Evolutionary conservation across 2,888 invertebrate genomes (phyloP), one percentile per base, ranked within the genome.

Genomic region (Pandemis corylana): DNA sequence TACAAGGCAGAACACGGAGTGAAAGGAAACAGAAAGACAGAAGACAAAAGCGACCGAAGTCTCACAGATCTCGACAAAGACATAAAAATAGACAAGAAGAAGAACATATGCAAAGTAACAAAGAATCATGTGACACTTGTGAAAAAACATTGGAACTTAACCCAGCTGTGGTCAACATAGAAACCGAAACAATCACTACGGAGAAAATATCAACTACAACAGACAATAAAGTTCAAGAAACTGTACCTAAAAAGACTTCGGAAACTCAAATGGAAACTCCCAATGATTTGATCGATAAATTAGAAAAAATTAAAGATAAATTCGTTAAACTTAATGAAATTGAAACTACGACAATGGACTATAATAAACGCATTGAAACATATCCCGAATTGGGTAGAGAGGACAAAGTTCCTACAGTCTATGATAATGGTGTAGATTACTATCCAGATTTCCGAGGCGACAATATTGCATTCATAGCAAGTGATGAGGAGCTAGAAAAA

Each of bases 401-500:
- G 80, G 80, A 85, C 65, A 68, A 77, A 49, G 71, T 86, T n/a
- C 80, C 82, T 28, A 80, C 79, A 68, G 76, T 83, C 10, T 81
- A 78, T 71, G 76, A 81, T 12, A 84, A 89, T 68, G 82, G 83
- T 20, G 79, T 89, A 5, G 85, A 93, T 72, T 94, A 93, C 70
- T 93, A 90, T 69, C 93, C 93, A 0, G 83, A 88, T 69, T 94
- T 94, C 59, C 83, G 82, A 46, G 78, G 76, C 46, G 90, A 90
- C 12, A 88, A 84, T 72, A 77, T 81, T 9, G 81, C 80, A 5
- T 84, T 84, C 59, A 82, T 83, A 41, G 79, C 79, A 20, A 84
- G 85, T 42, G 84, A 84, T 49, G 88, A 87, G 78, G 87, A 86
- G 70, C 80, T 82, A 53, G 81, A 82, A 12, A 86, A 87, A 78